Conservation (phyloP, 2,888 invertebrate genomes). For the Sesia bembeciformis region DNA sequence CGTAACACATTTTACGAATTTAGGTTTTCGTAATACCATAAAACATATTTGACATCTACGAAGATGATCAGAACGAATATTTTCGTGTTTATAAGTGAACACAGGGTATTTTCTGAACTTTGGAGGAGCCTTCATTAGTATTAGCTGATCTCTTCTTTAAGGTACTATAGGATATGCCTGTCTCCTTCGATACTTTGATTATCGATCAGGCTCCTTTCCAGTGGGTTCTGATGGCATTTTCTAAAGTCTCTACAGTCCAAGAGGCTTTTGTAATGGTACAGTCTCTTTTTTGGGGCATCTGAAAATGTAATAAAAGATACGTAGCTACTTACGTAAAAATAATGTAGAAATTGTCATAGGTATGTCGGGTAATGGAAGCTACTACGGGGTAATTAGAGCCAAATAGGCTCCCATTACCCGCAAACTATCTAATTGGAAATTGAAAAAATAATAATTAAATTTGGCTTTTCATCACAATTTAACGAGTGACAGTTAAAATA, state of each 20-base stretch:
- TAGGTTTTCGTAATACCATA: constrained; percentile 13
- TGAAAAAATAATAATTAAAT: constrained; percentile 6
- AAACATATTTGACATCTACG: constrained; percentile 15
- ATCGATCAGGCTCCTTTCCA: constrained; percentile 6
- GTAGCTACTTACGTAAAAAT: no score
- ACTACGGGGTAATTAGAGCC: constrained; percentile 10
- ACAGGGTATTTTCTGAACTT: constrained; percentile 12
- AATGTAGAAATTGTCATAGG: not conserved
- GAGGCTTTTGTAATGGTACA: constrained; percentile 8
- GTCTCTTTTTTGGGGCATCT: constrained; percentile 9
- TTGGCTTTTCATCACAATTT: constrained; percentile 7
- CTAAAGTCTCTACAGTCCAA: constrained; percentile 9
- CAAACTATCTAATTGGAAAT: constrained; percentile 7
- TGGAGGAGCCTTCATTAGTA: constrained; percentile 10
- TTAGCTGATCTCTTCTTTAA: constrained; percentile 10
- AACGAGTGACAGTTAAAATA: constrained; percentile 7
- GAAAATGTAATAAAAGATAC: constrained; percentile 4
- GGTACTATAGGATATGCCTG: constrained; percentile 5
- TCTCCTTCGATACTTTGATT: constrained; percentile 9
- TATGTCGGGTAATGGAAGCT: constrained; percentile 4
- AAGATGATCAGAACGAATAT: constrained; percentile 13
- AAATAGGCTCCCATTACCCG: constrained; percentile 7
- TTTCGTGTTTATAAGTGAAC: constrained; percentile 13
- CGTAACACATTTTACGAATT: constrained; percentile 13
- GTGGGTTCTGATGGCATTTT: constrained; percentile 8